These are phyloP conservation scores for Zosterops hypoxanthus DNA, from an alignment of 2,113 vertebrate species.

Conservation along the genomic window DNA sequence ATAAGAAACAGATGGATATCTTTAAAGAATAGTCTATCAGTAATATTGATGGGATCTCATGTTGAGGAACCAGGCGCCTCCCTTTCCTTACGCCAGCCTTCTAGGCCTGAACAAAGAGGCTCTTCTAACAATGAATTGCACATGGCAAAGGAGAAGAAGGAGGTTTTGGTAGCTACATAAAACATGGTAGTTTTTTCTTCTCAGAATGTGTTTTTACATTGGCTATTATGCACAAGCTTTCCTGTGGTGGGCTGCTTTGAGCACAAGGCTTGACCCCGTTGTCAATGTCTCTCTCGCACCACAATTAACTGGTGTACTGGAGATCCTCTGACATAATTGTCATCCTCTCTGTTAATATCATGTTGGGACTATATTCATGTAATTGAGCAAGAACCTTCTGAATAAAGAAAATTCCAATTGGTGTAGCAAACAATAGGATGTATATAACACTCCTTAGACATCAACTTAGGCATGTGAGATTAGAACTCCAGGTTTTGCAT, in stretches of 20 bases:
- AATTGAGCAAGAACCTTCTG: background rate
- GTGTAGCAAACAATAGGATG: background rate
- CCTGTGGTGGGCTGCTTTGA: background rate
- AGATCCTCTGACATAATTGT: background rate
- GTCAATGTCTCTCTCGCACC: background rate
- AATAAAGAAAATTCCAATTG: background rate
- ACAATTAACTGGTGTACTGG: background rate
- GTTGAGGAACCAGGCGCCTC: background rate
- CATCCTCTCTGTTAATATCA: background rate
- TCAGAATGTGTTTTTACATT: background rate
- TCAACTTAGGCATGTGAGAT: background rate
- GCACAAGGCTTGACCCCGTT: background rate
- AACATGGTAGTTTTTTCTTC: background rate
- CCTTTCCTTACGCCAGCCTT: background rate
- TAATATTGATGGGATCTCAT: background rate
- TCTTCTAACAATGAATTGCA: conserved; percentile 3
- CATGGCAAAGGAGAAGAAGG: background rate
- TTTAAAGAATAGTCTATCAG: conserved; percentile 36
- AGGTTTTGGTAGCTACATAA: background rate
- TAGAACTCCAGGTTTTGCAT: background rate
- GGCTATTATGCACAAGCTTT: background rate
- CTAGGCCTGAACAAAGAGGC: background rate
- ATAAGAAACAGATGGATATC: conserved; percentile 45
- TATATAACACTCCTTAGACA: background rate
- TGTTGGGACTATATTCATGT: background rate